Base-by-base conservation (phyloP, 2,888 invertebrate species). In the Anodontia alba region DNA sequence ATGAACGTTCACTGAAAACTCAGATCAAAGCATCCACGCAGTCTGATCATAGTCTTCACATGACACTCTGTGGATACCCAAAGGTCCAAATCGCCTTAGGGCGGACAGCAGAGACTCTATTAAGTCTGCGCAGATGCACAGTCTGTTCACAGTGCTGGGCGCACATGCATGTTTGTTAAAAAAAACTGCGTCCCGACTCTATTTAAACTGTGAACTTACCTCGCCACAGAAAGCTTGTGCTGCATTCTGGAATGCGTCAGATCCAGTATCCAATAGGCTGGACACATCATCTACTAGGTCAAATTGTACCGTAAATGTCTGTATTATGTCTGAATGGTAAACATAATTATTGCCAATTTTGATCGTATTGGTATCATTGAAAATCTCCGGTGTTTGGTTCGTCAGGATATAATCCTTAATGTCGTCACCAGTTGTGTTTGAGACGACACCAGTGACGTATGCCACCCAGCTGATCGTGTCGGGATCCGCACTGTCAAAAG, bases 281-380 rank as follows among this genome's bases (percentile, higher is more conserved):
- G 62, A n/a, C 33, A 62, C 62, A 33, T 62, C 62, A 17, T 62
- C 62, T 10, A 62, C 62, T 20, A 62, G 20, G 12, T 62, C 62
- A 31, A 62, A 33, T 23, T 62, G 62, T 7, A 62, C 2, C 8
- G 31, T 17, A 29, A 33, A 62, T 10, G 62, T 17, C 5, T 31
- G 2, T 3, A 62, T 62, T 5, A 29, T 12, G 33, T 62, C 62
- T 1, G 62, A 62, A 7, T 20, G 29, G 62, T 33, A 62, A 33
- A 62, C 12, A 23, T 33, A 29, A 29, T 62, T 62, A 17, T 62
- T 62, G 20, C 62, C 62, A 62, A 62, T 33, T 10, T 20, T 33
- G 1, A 62, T 20, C 1, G 17, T 29, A 33, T 62, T 33, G 7
- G 5, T n/a, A 23, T 62, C 62, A 29, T 33, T 29, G 10, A 29